Percentiles rank a stretch among this genome's conserved stretches.
phyloP scores from a whole-genome alignment of 2,113 vertebrate genomes.

The Limnothrissa miodon region DNA sequence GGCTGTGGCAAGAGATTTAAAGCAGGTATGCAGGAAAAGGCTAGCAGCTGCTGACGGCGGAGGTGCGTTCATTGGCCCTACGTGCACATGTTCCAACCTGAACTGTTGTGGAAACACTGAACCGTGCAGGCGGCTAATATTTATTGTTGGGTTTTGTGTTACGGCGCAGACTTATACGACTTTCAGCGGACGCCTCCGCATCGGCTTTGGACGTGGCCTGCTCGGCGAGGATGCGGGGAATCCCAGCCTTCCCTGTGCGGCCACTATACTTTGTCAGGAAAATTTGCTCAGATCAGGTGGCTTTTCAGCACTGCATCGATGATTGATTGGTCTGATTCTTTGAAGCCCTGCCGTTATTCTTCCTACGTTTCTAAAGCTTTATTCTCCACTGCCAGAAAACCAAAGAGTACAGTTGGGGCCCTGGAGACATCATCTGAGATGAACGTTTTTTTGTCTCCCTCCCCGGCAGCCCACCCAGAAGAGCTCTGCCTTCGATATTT shows the following conservation, averaged over 20 bases:
- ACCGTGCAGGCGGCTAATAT: slow-evolving; percentile 61
- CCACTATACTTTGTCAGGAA: slow-evolving; percentile 13
- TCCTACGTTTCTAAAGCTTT: background rate
- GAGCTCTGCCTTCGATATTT: slow-evolving; percentile 53
- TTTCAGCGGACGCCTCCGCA: slow-evolving; percentile 29
- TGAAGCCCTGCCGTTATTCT: slow-evolving; percentile 35
- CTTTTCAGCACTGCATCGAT: slow-evolving; percentile 27
- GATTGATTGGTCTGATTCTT: slow-evolving; percentile 34
- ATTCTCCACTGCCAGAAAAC: slow-evolving; percentile 24
- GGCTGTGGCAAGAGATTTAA: background rate
- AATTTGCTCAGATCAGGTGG: slow-evolving; percentile 30
- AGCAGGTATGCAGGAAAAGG: slow-evolving; percentile 9
- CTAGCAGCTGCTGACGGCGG: slow-evolving; percentile 3
- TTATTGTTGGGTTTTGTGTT: slow-evolving; percentile 63
- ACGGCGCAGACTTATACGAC: slow-evolving; percentile 49
- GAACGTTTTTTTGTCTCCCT: slow-evolving; percentile 9
- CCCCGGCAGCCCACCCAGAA: slow-evolving; percentile 66
- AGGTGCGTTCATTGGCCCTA: background rate
- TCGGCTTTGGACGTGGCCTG: background rate
- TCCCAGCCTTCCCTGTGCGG: slow-evolving; percentile 40
- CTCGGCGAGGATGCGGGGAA: slow-evolving; percentile 44
- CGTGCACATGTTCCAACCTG: slow-evolving; percentile 54
- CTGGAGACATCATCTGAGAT: slow-evolving; percentile 53
- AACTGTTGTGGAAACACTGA: slow-evolving; percentile 58
- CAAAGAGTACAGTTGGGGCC: slow-evolving; percentile 48